phyloP scores from a whole-genome alignment of 2,113 vertebrate species.

The Lophius piscatorius region DNA sequence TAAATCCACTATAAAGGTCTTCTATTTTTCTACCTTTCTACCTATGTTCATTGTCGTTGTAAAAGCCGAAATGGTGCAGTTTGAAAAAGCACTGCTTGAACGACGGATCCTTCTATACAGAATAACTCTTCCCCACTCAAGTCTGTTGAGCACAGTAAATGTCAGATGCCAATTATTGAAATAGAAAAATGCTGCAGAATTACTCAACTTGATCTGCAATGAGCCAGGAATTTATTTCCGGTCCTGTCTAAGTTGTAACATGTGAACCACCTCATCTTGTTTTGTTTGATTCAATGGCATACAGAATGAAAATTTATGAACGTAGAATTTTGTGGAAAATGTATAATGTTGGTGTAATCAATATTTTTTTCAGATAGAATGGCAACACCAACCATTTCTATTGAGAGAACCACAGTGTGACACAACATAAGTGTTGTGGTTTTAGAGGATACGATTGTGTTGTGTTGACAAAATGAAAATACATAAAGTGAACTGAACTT shows the following conservation, averaged over 20 bases:
- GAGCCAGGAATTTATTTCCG: constrained; percentile 3
- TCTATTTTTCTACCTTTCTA: constrained; percentile 6
- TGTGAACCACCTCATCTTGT: no score
- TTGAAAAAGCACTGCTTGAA: constrained; percentile 1
- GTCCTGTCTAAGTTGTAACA: constrained; percentile 7
- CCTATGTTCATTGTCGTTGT: neutral
- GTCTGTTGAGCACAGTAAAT: neutral
- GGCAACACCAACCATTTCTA: neutral
- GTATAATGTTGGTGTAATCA: neutral
- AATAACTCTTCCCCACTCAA: neutral
- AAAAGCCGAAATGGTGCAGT: neutral
- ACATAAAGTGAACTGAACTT: constrained; percentile 3
- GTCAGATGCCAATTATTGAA: constrained; percentile 16
- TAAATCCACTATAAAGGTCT: neutral
- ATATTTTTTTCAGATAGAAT: neutral
- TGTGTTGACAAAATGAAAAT: constrained; percentile 39
- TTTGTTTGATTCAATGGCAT: constrained; percentile 2
- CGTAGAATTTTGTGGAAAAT: neutral
- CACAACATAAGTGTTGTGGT: neutral
- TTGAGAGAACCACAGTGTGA: constrained; percentile 32
- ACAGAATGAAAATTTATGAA: neutral
- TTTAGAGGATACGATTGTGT: constrained; percentile 36
- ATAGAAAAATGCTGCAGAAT: constrained; percentile 35
- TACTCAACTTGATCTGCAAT: constrained; percentile 20
- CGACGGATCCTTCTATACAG: neutral